Percentiles rank a stretch among this genome's conserved stretches.
Evolutionary conservation across 2,888 invertebrate species (phyloP).

Genomic region (Pristionchus entomophagus): DNA sequence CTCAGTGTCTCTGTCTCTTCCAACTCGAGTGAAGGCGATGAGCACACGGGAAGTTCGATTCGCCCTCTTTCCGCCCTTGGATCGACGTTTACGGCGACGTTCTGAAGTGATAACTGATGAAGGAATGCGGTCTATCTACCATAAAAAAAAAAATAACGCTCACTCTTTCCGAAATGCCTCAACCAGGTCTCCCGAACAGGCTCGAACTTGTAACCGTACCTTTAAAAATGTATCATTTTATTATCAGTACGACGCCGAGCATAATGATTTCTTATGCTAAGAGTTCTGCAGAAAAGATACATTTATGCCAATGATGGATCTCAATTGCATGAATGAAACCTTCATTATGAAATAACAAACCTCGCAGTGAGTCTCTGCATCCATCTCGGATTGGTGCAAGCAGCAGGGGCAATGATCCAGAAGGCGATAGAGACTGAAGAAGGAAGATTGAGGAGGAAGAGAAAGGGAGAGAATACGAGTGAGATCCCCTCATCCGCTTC

Average conservation of each 20-base stretch:
- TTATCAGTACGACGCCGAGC: too few relatives aligned
- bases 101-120: background rate
- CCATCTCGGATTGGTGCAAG: conserved; percentile 53
- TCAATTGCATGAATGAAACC: conserved; percentile 23
- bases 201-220: conserved; percentile 46
- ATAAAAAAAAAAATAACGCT: background rate
- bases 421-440: conserved; percentile 53
- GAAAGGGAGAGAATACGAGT: background rate
- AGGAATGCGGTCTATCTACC: too few relatives aligned
- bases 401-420: conserved; percentile 54
- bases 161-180: conserved; percentile 44
- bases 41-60: conserved; percentile 10
- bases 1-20: background rate
- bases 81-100: conserved; percentile 13
- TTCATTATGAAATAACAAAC: background rate
- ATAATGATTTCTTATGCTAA: too few relatives aligned
- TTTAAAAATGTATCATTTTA: background rate
- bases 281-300: background rate
- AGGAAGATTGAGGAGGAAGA: background rate
- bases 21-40: background rate
- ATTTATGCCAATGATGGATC: background rate
- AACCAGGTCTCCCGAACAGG: background rate
- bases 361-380: conserved; percentile 46
- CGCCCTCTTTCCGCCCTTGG: background rate
- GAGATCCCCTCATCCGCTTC: background rate